Percentiles rank a stretch among this genome's conserved stretches.
phyloP scores from a whole-genome alignment of 30 jellyfish, hydroid and myxozoan genomes.

The Chrysaora quinquecirrha region DNA sequence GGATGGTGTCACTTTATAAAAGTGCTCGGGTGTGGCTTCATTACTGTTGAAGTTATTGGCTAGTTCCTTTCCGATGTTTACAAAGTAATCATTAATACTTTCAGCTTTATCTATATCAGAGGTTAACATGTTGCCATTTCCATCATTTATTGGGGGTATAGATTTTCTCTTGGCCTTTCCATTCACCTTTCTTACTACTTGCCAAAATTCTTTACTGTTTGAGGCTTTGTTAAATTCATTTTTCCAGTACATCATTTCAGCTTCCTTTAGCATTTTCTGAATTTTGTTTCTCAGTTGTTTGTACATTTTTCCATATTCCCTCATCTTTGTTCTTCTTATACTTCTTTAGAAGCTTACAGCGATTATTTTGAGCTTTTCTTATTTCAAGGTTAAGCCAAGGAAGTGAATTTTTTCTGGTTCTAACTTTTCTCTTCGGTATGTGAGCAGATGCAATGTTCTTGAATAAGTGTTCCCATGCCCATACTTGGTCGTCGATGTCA shows the following conservation, averaged over 20 bases:
- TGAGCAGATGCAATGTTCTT: neutral
- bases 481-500: slow-evolving; percentile 34
- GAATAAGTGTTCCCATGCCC: slow-evolving; percentile 13
- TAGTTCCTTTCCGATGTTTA: slow-evolving; percentile 8
- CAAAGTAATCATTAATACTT: slow-evolving; percentile 15
- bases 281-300: slow-evolving; percentile 13
- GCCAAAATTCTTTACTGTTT: slow-evolving; percentile 5
- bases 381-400: neutral
- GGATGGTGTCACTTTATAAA: slow-evolving; percentile 18
- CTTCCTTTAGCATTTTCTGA: slow-evolving; percentile 22
- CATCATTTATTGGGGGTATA: slow-evolving; percentile 19
- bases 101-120: slow-evolving; percentile 30
- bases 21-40: slow-evolving; percentile 15
- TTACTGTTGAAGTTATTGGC: neutral
- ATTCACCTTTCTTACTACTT: slow-evolving; percentile 10
- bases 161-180: neutral
- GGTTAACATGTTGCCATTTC: slow-evolving; percentile 19
- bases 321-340: neutral
- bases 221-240: neutral
- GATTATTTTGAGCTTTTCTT: neutral
- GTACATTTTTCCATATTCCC: slow-evolving; percentile 13
- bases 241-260: slow-evolving; percentile 21
- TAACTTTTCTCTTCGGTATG: neutral
- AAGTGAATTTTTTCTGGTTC: neutral
- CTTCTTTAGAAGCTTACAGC: neutral